A percentile compares a stretch with the other conserved stretches of the same genome.
phyloP scores from a whole-genome alignment of 1,140 invertebrate species.

The Drosophila santomea region DNA sequence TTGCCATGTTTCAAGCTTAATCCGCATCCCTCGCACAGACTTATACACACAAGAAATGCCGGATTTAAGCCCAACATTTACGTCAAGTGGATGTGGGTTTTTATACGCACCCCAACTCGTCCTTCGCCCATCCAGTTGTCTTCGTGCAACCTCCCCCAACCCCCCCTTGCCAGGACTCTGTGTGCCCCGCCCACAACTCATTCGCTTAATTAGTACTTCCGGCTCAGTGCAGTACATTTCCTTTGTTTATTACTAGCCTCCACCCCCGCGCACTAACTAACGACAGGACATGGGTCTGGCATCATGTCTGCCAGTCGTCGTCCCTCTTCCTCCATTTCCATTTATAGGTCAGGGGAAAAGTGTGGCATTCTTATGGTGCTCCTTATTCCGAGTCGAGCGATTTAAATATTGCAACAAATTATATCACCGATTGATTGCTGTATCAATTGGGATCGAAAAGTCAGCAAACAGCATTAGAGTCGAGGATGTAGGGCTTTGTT shows the following conservation, averaged over 20 bases:
- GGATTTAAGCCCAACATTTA: slow-evolving; percentile 81
- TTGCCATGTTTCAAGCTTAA: slow-evolving; percentile 82
- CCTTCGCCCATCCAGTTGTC: slow-evolving; percentile 12
- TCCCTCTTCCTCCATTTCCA: slow-evolving; percentile 1
- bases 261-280: slow-evolving; percentile 31
- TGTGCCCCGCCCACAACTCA: slow-evolving; percentile 50
- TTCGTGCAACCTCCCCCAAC: not conserved
- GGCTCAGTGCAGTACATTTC: slow-evolving; percentile 59
- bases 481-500: not conserved
- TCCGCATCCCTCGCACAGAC: slow-evolving; percentile 52
- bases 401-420: slow-evolving; percentile 55
- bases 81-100: slow-evolving; percentile 74
- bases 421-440: slow-evolving; percentile 23
- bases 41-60: slow-evolving; percentile 43
- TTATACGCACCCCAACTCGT: slow-evolving; percentile 32
- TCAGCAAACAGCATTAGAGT: slow-evolving; percentile 21
- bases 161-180: not conserved
- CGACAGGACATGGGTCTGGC: slow-evolving; percentile 50
- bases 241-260: slow-evolving; percentile 69
- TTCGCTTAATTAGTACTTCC: slow-evolving; percentile 77
- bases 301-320: slow-evolving; percentile 32
- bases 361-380: slow-evolving; percentile 13
- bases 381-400: slow-evolving; percentile 14
- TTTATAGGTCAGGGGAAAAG: slow-evolving; percentile 42
- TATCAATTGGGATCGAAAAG: slow-evolving; percentile 16